Evolutionary conservation across 2,797 vertebrate genomes (phyloP).

Genomic region (Enteromius afrohamiltoni): DNA sequence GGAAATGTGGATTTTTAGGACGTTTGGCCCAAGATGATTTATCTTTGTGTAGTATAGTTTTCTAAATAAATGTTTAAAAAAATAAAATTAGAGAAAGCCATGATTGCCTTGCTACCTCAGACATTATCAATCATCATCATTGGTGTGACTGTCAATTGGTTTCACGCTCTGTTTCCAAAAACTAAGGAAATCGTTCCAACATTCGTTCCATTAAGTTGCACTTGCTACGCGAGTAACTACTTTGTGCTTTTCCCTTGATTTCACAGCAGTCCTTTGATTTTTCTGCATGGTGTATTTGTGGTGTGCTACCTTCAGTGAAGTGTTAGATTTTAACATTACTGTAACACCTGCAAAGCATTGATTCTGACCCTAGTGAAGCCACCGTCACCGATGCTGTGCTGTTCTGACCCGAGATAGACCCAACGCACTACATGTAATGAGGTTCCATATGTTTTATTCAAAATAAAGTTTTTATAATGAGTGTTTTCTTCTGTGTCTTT

Average conservation of each 20-base stretch:
- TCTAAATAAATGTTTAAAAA: constrained; percentile 80
- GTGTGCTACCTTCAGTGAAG: constrained; percentile 85
- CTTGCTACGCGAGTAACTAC: constrained; percentile 73
- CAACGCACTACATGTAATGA: constrained; percentile 85
- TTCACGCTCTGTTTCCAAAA: neutral
- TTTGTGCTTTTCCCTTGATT: constrained; percentile 72
- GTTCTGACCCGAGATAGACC: constrained; percentile 83
- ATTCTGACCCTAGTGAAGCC: constrained; percentile 34
- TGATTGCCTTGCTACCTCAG: constrained; percentile 99
- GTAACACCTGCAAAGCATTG: constrained; percentile 67
- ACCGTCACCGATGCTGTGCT: constrained; percentile 78
- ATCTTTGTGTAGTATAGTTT: constrained; percentile 69
- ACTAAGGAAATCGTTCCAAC: constrained; percentile 64
- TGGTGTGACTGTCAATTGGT: constrained; percentile 58
- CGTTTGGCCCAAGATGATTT: constrained; percentile 52
- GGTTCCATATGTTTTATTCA: constrained; percentile 85
- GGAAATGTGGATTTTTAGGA: constrained; percentile 56
- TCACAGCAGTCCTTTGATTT: constrained; percentile 74
- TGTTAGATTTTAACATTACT: constrained; percentile 88
- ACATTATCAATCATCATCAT: constrained; percentile 75
- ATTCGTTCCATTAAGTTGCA: constrained; percentile 63
- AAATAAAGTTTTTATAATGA: constrained; percentile 87
- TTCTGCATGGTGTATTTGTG: constrained; percentile 81
- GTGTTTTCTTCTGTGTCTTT: neutral
- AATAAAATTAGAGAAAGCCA: constrained; percentile 90